Percentiles rank a stretch among this genome's conserved stretches.
Evolutionary conservation across 2,113 vertebrate genomes (phyloP).

Genomic region (Chelonoidis abingdonii): DNA sequence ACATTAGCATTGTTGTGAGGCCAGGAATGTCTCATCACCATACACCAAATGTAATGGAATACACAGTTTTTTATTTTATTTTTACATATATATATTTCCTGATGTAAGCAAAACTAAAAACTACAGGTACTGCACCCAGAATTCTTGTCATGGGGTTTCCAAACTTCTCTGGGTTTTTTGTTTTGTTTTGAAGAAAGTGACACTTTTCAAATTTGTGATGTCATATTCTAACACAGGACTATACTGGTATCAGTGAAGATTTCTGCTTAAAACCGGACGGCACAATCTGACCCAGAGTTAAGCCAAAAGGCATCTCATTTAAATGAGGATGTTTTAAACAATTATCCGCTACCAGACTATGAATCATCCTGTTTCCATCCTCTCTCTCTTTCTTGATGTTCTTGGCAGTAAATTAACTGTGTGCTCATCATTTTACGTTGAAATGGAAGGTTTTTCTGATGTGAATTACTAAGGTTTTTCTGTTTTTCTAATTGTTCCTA

Average conservation of each 20-base stretch:
- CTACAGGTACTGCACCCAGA: not conserved
- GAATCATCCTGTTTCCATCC: not conserved
- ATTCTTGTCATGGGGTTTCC: not conserved
- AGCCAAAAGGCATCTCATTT: not conserved
- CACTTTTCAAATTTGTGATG: not conserved
- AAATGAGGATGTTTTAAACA: not conserved
- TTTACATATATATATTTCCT: not conserved
- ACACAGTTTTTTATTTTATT: conserved; percentile 21
- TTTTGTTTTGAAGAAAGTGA: not conserved
- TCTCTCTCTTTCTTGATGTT: not conserved
- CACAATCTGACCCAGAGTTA: not conserved
- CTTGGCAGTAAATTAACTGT: not conserved
- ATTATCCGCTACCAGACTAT: not conserved
- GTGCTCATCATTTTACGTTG: not conserved
- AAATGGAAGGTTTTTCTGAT: not conserved
- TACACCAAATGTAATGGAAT: conserved; percentile 15
- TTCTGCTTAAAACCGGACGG: not conserved
- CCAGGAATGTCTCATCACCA: conserved; percentile 2
- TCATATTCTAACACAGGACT: not conserved
- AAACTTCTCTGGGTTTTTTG: not conserved
- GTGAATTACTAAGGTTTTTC: not conserved
- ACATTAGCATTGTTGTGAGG: not conserved
- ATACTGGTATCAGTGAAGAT: not conserved
- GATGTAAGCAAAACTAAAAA: conserved; percentile 28
- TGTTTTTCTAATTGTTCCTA: not conserved